Evolutionary conservation across 2,797 vertebrate species (phyloP), one percentile per base, ranked within the genome.

Genomic region (Esox masquinongy): DNA sequence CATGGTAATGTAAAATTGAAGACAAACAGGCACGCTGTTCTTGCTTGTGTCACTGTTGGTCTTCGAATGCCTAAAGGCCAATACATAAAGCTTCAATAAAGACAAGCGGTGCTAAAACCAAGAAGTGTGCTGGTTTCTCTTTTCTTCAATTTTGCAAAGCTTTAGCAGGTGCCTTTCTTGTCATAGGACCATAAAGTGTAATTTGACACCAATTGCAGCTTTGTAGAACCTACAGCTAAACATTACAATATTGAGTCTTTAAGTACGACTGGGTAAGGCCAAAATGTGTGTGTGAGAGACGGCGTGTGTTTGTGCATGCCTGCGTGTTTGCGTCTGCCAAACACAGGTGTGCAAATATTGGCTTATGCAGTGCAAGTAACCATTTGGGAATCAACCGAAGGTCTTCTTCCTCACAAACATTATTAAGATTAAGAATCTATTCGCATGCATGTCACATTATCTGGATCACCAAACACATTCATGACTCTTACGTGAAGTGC

Each of bases 381-480:
- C 26, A 56, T 67, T 61, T 81, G 73, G 63, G 73, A 75, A 74
- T 70, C 36, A 47, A 51, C 47, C 67, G 74, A 79, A 70, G 70
- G 16, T 29, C 43, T 19, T 11, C 3, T 47, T 22, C 36, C 19
- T 74, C 63, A 51, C 22, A 67, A 47, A 22, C 22, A 47, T 5
- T 47, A 74, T 29, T 8, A 26, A 66, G 15, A 66, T 64, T 4
- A 69, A 19, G 34, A 36, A 43, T 53, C 51, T n/a, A 39, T 6
- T n/a, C 2, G 31, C 34, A 43, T 39, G 34, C 31, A 36, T n/a
- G 19, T 39, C 34, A 39, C 34, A 7, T 11, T 31, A 34, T 66
- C 63, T 69, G 39, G 36, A 69, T 69, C 67, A 69, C 17, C 39
- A n/a, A 43, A 22, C 36, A 39, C 34, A 69, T 69, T 5, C 11